A percentile compares a stretch with the other conserved stretches of the same genome.
Conservation (phyloP, 2,888 invertebrate species). For the Eupithecia subumbrata region DNA sequence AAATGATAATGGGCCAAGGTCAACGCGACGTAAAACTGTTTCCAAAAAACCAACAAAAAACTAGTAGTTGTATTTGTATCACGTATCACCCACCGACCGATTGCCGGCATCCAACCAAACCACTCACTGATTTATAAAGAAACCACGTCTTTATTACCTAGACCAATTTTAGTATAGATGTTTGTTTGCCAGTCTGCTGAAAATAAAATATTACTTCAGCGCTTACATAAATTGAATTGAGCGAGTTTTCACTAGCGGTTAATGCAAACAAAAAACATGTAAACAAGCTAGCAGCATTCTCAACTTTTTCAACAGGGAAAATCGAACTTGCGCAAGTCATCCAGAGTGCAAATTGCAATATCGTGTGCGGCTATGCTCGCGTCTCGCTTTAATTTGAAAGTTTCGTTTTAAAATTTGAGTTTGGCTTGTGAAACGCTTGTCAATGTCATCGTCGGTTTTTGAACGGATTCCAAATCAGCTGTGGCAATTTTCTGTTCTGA, state of each 20-base stretch:
- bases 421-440: not conserved
- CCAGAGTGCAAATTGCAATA: not conserved
- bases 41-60: conserved; percentile 31
- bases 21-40: conserved; percentile 41
- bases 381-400: not conserved
- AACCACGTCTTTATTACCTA: not conserved
- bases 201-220: not conserved
- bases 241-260: not conserved
- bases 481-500: not conserved
- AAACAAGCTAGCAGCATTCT: not conserved
- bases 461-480: conserved; percentile 5
- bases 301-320: not conserved
- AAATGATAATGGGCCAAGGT: conserved; percentile 68
- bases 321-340: not conserved
- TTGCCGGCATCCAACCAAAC: not conserved
- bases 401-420: not conserved
- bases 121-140: not conserved
- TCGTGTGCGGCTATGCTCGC: not conserved
- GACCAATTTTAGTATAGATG: not conserved
- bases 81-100: not conserved
- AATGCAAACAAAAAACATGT: not conserved
- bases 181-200: not conserved
- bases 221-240: not conserved
- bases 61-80: too few relatives aligned
- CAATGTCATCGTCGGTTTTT: not conserved